Evolutionary conservation across 2,113 vertebrate genomes (phyloP), one percentile per base, ranked within the genome.

Genomic region (Crotalus helleri): DNA sequence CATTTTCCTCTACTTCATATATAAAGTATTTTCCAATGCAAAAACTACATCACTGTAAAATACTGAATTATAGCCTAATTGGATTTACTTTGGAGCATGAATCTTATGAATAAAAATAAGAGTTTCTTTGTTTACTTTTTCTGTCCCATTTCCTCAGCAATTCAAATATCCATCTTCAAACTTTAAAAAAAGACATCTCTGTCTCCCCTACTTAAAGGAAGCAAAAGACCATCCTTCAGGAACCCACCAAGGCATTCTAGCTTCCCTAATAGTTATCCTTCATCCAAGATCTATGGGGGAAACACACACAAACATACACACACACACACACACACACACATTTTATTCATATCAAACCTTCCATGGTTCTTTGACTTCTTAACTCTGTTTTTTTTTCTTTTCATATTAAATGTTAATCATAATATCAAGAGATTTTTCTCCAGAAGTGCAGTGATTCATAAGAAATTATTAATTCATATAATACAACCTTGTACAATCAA

Each of bases 31-130:
- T 49, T 74, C 5, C 51, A 91, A 46, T 91, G 15, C 44, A 39
- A 59, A 91, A 91, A 90, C 61, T 59, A 46, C 85, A 81, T 89
- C 54, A 3, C 8, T 92, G 0, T n/a, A 49, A 58, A 57, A 51
- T 29, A 59, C 90, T 17, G 44, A 92, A 91, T 94, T 96, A 87
- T 90, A 53, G 13, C 86, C 26, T 95, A 95, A 94, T 93, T 96
- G 85, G 9, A 57, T 93, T 93, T 95, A 96, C 95, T 96, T 94
- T 93, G 69, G 87, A 92, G 88, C 44, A 94, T 94, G 92, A 95
- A 94, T 96, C 59, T 61, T 74, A 12, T 85, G 89, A 39, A 95
- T 57, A 69, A 93, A 92, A 96, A 95, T 89, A 33, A 33, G 46
- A 94, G 93, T 69, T 49, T 93, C 19, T 94, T 94, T 95, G 92